phyloP scores from a whole-genome alignment of 2,113 vertebrate species.

The Sylvia atricapilla region DNA sequence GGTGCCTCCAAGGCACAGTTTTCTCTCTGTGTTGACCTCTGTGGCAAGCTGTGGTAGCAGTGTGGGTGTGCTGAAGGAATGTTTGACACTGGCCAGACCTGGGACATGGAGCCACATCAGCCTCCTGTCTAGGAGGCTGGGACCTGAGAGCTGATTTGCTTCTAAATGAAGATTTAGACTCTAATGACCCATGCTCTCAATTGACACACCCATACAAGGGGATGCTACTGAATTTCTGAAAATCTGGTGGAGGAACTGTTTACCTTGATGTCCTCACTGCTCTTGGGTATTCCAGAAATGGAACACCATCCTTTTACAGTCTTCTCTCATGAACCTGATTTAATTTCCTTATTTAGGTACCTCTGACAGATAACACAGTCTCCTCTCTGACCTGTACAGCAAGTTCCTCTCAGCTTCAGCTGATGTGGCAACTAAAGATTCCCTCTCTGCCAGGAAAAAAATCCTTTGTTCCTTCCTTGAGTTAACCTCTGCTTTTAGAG shows the following conservation, averaged over 20 bases:
- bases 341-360: not conserved
- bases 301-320: not conserved
- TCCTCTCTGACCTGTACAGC: not conserved
- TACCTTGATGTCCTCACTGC: not conserved
- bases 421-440: not conserved
- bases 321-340: not conserved
- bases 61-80: not conserved
- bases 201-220: not conserved
- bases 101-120: not conserved
- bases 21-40: accelerated
- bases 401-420: slow-evolving; percentile 5
- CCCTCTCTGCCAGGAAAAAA: not conserved
- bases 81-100: not conserved
- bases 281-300: not conserved
- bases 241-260: not conserved
- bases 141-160: not conserved
- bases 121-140: not conserved
- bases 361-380: not conserved
- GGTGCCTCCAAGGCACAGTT: not conserved
- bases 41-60: not conserved
- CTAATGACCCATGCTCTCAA: not conserved
- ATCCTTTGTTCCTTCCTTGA: not conserved
- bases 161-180: not conserved
- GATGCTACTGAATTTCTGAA: not conserved
- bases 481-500: not conserved